Evolutionary conservation across 2,888 invertebrate species (phyloP).

Genomic region (Deilephila porcellus): DNA sequence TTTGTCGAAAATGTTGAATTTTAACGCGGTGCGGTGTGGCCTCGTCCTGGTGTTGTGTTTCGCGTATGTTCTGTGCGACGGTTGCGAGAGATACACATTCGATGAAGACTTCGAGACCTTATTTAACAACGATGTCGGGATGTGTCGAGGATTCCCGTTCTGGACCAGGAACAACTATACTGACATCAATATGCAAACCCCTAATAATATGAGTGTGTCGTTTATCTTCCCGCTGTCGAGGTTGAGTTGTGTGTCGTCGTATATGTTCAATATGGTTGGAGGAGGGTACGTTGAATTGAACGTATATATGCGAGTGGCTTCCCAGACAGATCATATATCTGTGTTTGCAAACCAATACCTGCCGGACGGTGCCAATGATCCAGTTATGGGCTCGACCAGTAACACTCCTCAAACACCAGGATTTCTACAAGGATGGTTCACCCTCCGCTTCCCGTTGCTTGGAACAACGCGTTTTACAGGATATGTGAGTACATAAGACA

Average conservation of each 20-base stretch:
- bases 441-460: slow-evolving; percentile 35
- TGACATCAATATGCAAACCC: slow-evolving; percentile 40
- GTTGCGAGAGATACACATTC: slow-evolving; percentile 58
- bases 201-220: slow-evolving; percentile 44
- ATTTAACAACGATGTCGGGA: slow-evolving; percentile 47
- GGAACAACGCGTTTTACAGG: slow-evolving; percentile 38
- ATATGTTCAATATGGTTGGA: slow-evolving; percentile 24
- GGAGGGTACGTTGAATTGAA: slow-evolving; percentile 32
- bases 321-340: slow-evolving; percentile 11
- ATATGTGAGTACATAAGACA: slow-evolving; percentile 48
- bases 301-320: slow-evolving; percentile 28
- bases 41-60: background rate
- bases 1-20: slow-evolving; percentile 23
- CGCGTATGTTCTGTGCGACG: background rate
- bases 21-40: slow-evolving; percentile 4
- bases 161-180: slow-evolving; percentile 54
- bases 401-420: slow-evolving; percentile 18
- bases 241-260: slow-evolving; percentile 43
- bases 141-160: slow-evolving; percentile 41
- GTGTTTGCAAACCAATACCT: slow-evolving; percentile 9
- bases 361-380: slow-evolving; percentile 4
- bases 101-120: slow-evolving; percentile 50
- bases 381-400: background rate
- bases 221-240: slow-evolving; percentile 47
- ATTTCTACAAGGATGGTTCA: slow-evolving; percentile 45